Evolutionary conservation across 1,140 invertebrate species (phyloP).

Genomic region (Drosophila fuyamai): DNA sequence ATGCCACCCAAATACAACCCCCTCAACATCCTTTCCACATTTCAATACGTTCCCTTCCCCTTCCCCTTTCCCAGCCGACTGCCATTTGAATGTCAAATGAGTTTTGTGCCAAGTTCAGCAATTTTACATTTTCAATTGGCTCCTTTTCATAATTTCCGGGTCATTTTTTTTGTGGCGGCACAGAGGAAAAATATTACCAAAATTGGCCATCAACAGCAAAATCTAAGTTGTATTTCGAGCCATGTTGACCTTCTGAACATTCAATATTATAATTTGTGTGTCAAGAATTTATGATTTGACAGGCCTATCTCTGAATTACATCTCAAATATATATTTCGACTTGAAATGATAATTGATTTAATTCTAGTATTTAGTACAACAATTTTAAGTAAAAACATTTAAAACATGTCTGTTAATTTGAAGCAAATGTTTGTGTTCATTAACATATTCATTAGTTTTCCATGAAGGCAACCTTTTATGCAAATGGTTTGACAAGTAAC

Average conservation of each 20-base stretch:
- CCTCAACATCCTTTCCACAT: conserved; percentile 11
- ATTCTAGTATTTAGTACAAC: too few species aligned
- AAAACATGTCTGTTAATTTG: too few species aligned
- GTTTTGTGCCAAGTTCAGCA: conserved; percentile 73
- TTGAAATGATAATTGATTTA: too few species aligned
- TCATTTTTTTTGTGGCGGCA: not conserved
- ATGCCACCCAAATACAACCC: not conserved
- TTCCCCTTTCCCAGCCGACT: conserved; percentile 2
- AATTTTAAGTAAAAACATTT: too few species aligned
- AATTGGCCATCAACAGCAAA: conserved; percentile 5
- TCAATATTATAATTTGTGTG: too few species aligned
- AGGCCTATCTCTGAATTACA: too few species aligned
- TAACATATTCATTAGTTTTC: too few species aligned
- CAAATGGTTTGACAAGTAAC: too few species aligned
- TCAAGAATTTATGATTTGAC: too few species aligned
- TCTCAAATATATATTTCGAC: too few species aligned
- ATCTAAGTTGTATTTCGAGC: not conserved
- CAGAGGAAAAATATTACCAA: not conserved
- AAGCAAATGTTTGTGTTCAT: too few species aligned
- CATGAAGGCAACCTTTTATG: too few species aligned
- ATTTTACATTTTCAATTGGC: conserved; percentile 72
- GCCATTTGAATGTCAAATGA: conserved; percentile 69
- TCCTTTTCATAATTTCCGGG: conserved; percentile 65
- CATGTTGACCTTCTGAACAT: not conserved
- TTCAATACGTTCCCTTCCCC: not conserved